Evolutionary conservation across 1,140 invertebrate species (phyloP).

Genomic region (Maniola jurtina): DNA sequence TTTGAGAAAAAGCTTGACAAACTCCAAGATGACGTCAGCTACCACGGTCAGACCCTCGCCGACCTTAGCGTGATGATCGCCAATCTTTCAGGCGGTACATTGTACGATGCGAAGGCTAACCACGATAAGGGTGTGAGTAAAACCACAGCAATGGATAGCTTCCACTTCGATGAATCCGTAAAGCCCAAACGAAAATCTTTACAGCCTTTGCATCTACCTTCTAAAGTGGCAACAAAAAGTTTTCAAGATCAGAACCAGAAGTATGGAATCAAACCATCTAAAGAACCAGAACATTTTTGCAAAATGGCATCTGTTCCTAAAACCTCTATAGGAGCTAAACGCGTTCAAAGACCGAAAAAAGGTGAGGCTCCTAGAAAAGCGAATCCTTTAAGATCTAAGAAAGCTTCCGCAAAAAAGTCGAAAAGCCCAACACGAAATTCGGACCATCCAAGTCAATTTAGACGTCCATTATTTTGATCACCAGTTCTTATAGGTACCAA

Average conservation of each 20-base stretch:
- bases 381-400: conserved; percentile 38
- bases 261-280: conserved; percentile 15
- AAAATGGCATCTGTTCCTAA: conserved; percentile 27
- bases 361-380: conserved; percentile 39
- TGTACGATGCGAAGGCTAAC: background rate
- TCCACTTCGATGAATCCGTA: background rate
- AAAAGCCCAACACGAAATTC: conserved; percentile 8
- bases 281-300: conserved; percentile 14
- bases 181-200: conserved; percentile 14
- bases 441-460: background rate
- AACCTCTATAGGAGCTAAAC: conserved; percentile 19
- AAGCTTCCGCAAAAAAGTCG: conserved; percentile 33
- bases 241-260: conserved; percentile 23
- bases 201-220: background rate
- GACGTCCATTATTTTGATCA: background rate
- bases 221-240: conserved; percentile 20
- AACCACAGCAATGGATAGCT: conserved; percentile 1
- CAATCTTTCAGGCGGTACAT: conserved; percentile 39
- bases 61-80: conserved; percentile 52
- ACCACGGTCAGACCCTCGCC: conserved; percentile 49
- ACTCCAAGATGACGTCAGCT: conserved; percentile 56
- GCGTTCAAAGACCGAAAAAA: conserved; percentile 34
- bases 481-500: too few relatives aligned
- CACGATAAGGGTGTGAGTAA: background rate
- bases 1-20: conserved; percentile 65